These are phyloP conservation scores for Oxygymnocypris stewartii DNA, from an alignment of 2,113 vertebrate species.

Conservation along the genomic window DNA sequence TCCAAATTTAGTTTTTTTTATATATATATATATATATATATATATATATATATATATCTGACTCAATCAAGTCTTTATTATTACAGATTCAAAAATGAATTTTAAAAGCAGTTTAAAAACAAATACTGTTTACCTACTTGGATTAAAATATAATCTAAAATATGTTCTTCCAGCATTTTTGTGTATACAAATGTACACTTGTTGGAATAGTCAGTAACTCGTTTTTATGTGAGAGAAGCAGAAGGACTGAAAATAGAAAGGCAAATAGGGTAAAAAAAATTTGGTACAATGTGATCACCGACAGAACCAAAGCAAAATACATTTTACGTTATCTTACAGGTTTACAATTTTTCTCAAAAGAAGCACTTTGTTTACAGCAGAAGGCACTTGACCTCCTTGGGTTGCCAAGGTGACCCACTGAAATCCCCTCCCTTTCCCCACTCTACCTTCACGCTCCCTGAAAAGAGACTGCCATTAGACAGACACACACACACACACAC, in stretches of 20 bases:
- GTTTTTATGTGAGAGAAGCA: not conserved
- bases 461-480: constrained; percentile 21
- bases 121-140: not conserved
- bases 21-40: too few species aligned
- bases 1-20: not conserved
- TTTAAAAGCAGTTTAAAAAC: not conserved
- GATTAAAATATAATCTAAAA: constrained; percentile 16
- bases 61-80: not conserved
- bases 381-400: constrained; percentile 73
- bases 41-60: too few species aligned
- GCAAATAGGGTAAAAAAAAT: constrained; percentile 16
- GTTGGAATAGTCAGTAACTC: not conserved
- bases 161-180: not conserved
- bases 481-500: not conserved
- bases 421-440: constrained; percentile 37
- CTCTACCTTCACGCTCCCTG: constrained; percentile 18
- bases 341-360: constrained; percentile 69
- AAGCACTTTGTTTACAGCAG: constrained; percentile 77
- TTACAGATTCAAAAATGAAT: not conserved
- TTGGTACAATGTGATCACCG: constrained; percentile 47
- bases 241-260: not conserved
- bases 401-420: constrained; percentile 48
- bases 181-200: not conserved
- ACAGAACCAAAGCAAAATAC: constrained; percentile 12
- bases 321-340: constrained; percentile 45